Base-by-base conservation (phyloP, 2,797 vertebrate genomes). In the Lemur catta region DNA sequence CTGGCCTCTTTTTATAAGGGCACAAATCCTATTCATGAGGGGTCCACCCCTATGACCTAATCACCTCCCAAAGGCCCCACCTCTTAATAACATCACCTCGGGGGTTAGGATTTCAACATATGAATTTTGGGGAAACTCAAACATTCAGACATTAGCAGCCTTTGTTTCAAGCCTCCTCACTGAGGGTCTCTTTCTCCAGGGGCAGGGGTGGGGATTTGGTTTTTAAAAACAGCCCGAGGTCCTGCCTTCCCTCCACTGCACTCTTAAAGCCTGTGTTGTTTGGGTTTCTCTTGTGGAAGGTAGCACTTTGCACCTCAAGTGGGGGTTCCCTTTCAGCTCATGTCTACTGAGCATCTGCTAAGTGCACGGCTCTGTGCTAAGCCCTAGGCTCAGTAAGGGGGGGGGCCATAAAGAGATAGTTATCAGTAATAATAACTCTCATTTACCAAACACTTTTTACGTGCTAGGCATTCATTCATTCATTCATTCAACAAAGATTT, bases 91-190 rank as follows among this genome's bases (percentile, higher is more conserved):
- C 50, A 78, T 38, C 50, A 55, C 4, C 20, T 80, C 80, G 35
- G 79, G 48, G 55, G 30, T 74, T 84, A 89, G 61, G 4, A 79
- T 72, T 84, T 55, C 43, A 82, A 50, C 65, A 84, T n/a, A 22
- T 55, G 55, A 59, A 79, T 75, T 75, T 35, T 50, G 46, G 67
- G 57, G 35, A 30, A 52, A 78, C 12, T 7, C 6, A 52, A 46
- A 63, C 55, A 72, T 41, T 69, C 41, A 84, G 30, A 84, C 30
- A 30, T 52, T 6, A 79, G 24, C 9, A n/a, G 10, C 38, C 50
- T 96, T 90, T 80, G 26, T 41, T 69, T 89, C 82, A 91, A 94
- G 30, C 80, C 33, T 76, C 35, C 38, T 95, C n/a, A 28, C 5
- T 55, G 26, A 15, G 63, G 13, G 55, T 91, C 46, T 94, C 52